phyloP scores from a whole-genome alignment of 2,113 vertebrate species.

The Asarcornis scutulata region DNA sequence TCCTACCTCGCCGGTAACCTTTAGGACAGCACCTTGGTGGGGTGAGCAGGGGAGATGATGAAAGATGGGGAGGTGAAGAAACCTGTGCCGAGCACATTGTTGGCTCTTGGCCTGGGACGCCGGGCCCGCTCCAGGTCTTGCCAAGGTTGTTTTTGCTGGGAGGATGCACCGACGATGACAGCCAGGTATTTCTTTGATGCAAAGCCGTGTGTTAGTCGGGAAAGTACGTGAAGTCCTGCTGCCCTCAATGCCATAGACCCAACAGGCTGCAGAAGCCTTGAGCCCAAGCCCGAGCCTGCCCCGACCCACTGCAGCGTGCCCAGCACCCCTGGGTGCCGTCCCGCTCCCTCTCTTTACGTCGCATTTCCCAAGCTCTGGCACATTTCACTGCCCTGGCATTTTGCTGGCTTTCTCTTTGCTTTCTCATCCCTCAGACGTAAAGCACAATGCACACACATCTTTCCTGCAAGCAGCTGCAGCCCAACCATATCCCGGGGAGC shows the following conservation, averaged over 20 bases:
- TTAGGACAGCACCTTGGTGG: neutral
- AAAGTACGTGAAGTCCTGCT: neutral
- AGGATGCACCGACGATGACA: slow-evolving; percentile 23
- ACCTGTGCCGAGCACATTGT: neutral
- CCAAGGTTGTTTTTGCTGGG: neutral
- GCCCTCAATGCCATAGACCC: neutral
- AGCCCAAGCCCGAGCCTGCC: slow-evolving; percentile 1
- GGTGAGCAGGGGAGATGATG: neutral
- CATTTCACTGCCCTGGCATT: neutral
- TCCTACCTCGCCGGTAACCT: neutral
- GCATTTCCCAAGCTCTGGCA: neutral
- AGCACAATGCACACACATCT: rapidly evolving
- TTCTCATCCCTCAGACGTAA: neutral
- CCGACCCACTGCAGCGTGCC: neutral
- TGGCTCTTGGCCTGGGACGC: neutral
- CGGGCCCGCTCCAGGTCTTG: neutral
- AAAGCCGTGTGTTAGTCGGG: neutral
- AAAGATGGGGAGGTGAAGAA: slow-evolving; percentile 22
- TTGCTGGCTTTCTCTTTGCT: neutral
- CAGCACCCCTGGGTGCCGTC: neutral
- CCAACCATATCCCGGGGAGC: neutral
- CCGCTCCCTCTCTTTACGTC: rapidly evolving
- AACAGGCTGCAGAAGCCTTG: neutral
- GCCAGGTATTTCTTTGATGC: slow-evolving; percentile 56
- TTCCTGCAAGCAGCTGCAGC: neutral